Base-by-base conservation (phyloP, 2,888 invertebrate genomes). In the Suillia variegata region DNA sequence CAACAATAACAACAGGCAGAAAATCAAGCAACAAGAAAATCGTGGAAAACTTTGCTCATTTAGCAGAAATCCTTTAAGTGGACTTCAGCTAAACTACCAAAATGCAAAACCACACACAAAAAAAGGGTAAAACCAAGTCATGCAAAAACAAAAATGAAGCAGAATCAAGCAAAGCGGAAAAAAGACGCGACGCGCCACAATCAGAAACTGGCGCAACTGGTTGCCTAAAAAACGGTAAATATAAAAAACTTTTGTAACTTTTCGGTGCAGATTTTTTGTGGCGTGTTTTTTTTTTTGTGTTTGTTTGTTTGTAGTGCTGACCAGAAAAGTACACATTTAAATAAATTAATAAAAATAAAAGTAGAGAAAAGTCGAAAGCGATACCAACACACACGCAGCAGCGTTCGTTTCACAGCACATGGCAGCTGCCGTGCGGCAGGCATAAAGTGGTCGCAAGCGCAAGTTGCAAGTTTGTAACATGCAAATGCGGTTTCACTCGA, bases 41-140 rank as follows among this genome's bases (percentile, higher is more conserved):
- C 15, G 31, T 17, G 18, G 31, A 26, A 15, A 31, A 53, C 20
- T 17, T 45, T 45, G 45, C 13, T 45, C 45, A 45, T 12, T 22
- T 24, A 42, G 54, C 45, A 45, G 17, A 24, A 51, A 51, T 33
- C 51, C 33, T 33, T 51, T 51, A 51, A 31, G 17, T 18, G 33
- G 33, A 33, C 18, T 20, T 45, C 26, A 5, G 38, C 21, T 13
- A 53, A 53, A 38, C 21, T 38, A 53, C 26, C 12, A 33, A 20
- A 53, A 53, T 13, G 33, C 3, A 33, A 47, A 47, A 45, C 12
- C 21, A 20, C 15, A 45, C 21, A 21, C 20, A 21, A 21, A 53
- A 53, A 20, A 21, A 38, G 6, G 26, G 26, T 10, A n/a, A n/a
- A n/a, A n/a, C n/a, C n/a, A n/a, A n/a, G 26, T 26, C 26, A 26